These are phyloP conservation scores for Asobara japonica DNA, from an alignment of 1,140 invertebrate genomes.

Conservation along the genomic window DNA sequence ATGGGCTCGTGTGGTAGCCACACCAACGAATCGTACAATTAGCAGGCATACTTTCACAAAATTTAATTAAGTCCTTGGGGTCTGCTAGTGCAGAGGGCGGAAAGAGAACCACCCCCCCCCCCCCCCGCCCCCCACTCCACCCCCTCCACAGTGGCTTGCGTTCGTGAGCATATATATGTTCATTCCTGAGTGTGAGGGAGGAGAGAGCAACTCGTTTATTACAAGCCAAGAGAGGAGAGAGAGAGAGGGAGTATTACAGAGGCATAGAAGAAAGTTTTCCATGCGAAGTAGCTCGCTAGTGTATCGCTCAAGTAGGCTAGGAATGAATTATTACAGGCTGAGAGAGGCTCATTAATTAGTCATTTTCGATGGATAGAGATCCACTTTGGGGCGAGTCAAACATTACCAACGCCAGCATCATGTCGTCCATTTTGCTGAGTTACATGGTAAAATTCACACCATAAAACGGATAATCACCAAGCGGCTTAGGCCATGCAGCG, in stretches of 20 bases:
- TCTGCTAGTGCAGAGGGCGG: not conserved
- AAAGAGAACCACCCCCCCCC: not conserved
- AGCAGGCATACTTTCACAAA: slow-evolving; percentile 18
- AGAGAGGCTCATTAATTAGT: slow-evolving; percentile 10
- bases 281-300: not conserved
- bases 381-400: not conserved
- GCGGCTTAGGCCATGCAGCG: not conserved
- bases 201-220: not conserved
- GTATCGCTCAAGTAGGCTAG: not conserved
- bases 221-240: not conserved
- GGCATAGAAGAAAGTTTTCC: not conserved
- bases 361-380: slow-evolving; percentile 4
- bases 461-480: not conserved
- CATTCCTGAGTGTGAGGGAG: not conserved
- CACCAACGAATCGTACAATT: slow-evolving; percentile 13
- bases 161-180: slow-evolving; percentile 6
- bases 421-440: not conserved
- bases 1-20: not conserved
- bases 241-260: not conserved
- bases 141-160: not conserved
- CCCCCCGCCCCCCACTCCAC: too few species aligned
- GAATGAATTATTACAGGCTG: slow-evolving; percentile 3
- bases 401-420: not conserved
- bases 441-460: not conserved
- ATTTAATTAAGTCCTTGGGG: slow-evolving; percentile 13